Conservation (phyloP, 2,888 invertebrate species). For the Epinotia demarniana region DNA sequence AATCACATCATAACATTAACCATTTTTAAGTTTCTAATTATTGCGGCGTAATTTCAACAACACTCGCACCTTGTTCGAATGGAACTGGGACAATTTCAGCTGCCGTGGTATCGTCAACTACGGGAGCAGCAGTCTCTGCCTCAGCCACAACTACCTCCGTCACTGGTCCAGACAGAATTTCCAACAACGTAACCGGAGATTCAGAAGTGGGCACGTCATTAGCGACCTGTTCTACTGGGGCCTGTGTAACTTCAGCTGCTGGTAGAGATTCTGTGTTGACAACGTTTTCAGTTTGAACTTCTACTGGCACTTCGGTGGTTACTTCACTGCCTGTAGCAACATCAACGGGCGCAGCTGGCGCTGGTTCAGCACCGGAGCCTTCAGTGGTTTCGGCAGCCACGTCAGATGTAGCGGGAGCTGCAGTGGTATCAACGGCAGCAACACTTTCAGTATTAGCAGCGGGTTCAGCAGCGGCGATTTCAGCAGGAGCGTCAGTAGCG, state of each 20-base stretch:
- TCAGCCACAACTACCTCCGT: conserved; percentile 17
- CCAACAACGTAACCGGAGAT: conserved; percentile 37
- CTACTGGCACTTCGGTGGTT: conserved; percentile 2
- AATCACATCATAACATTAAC: conserved; percentile 11
- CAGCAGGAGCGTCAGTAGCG: conserved; percentile 11
- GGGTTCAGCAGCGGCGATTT: conserved; percentile 7
- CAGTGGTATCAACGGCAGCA: neutral
- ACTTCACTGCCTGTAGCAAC: conserved; percentile 26
- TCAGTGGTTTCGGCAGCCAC: neutral
- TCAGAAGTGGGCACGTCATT: conserved; percentile 20
- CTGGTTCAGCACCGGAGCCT: neutral
- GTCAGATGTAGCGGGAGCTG: neutral
- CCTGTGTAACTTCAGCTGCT: conserved; percentile 10
- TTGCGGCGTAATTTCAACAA: conserved; percentile 69
- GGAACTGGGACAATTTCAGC: conserved; percentile 54
- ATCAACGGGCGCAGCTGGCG: neutral
- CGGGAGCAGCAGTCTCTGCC: conserved; percentile 34
- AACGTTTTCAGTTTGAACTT: conserved; percentile 7
- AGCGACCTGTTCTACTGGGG: conserved; percentile 14
- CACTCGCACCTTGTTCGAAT: conserved; percentile 65
- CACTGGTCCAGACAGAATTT: conserved; percentile 35
- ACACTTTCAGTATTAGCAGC: neutral
- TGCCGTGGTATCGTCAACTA: conserved; percentile 32
- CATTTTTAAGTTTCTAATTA: conserved; percentile 45
- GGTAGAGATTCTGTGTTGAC: conserved; percentile 1